Conservation (phyloP, 1,140 invertebrate species). For the Venturia canescens region DNA sequence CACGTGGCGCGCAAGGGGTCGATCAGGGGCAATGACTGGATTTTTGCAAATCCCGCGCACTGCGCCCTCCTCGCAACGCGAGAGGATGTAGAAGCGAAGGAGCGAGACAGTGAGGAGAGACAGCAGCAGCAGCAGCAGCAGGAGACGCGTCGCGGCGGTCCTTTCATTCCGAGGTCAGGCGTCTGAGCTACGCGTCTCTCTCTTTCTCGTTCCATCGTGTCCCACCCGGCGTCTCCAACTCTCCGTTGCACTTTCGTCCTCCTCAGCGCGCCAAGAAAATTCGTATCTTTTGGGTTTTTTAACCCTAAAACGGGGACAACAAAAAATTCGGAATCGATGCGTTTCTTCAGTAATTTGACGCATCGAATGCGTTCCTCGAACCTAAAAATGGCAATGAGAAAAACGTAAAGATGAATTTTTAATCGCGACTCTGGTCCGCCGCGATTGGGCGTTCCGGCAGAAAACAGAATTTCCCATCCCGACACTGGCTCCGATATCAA, state of each 20-base stretch:
- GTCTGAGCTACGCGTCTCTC: conserved; percentile 32
- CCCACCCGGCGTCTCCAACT: conserved; percentile 33
- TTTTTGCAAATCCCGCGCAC: conserved; percentile 33
- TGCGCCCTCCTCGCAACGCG: conserved; percentile 14
- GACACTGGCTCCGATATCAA: no score
- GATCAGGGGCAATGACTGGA: conserved; percentile 35
- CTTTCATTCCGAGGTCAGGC: conserved; percentile 47
- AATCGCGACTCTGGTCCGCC: no score
- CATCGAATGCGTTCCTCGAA: no score
- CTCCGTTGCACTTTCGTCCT: conserved; percentile 44
- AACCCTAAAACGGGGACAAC: background rate
- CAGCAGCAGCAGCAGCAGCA: conserved; percentile 31
- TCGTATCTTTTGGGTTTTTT: conserved; percentile 9
- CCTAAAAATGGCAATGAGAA: no score
- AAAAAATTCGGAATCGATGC: no score
- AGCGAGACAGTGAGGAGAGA: conserved; percentile 22
- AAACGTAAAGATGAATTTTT: no score
- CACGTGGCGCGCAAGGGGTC: conserved; percentile 29
- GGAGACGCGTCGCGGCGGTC: conserved; percentile 44
- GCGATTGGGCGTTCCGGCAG: no score
- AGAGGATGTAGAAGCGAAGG: background rate
- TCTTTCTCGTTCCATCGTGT: conserved; percentile 32
- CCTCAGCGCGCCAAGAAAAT: conserved; percentile 9
- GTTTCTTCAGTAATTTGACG: no score
- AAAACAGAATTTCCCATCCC: no score